These are phyloP conservation scores for Brachyistius frenatus DNA, from an alignment of 2,113 vertebrate species.

Conservation along the genomic window DNA sequence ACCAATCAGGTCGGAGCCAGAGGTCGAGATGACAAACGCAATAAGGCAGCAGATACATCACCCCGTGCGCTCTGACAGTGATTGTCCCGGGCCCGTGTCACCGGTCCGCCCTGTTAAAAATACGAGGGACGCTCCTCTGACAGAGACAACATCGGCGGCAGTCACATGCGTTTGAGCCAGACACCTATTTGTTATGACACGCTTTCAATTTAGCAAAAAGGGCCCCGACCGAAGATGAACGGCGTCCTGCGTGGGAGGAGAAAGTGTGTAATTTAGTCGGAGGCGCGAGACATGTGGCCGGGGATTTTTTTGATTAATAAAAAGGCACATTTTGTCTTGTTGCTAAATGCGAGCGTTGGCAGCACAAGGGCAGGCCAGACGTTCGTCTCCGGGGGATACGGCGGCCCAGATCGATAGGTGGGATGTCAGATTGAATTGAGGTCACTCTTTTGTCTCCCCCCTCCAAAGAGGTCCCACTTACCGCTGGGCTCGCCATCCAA, in stretches of 20 bases:
- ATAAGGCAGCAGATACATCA: conserved; percentile 79
- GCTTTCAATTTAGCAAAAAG: conserved; percentile 76
- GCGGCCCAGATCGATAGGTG: conserved; percentile 80
- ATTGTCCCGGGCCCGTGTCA: conserved; percentile 69
- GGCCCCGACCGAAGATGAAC: conserved; percentile 52
- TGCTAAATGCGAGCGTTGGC: conserved; percentile 62
- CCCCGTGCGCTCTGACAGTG: conserved; percentile 69
- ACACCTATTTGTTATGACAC: conserved; percentile 79
- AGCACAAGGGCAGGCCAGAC: conserved; percentile 67
- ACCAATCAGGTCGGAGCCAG: conserved; percentile 63
- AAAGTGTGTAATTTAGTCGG: conserved; percentile 55
- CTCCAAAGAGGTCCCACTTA: conserved; percentile 75
- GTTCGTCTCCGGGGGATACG: conserved; percentile 67
- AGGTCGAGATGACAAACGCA: conserved; percentile 77
- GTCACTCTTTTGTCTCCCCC: conserved; percentile 81
- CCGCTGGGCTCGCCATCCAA: conserved; percentile 68
- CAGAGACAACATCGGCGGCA: conserved; percentile 62
- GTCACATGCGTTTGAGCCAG: conserved; percentile 74
- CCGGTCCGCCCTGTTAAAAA: conserved; percentile 62
- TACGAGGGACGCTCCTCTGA: conserved; percentile 64
- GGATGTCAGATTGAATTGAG: conserved; percentile 84
- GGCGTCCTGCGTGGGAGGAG: conserved; percentile 34
- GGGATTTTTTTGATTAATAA: conserved; percentile 63
- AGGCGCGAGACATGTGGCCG: conserved; percentile 12
- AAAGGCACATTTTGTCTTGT: conserved; percentile 51